Evolutionary conservation across 2,797 vertebrate species (phyloP).

Genomic region (Amazonetta brasiliensis): DNA sequence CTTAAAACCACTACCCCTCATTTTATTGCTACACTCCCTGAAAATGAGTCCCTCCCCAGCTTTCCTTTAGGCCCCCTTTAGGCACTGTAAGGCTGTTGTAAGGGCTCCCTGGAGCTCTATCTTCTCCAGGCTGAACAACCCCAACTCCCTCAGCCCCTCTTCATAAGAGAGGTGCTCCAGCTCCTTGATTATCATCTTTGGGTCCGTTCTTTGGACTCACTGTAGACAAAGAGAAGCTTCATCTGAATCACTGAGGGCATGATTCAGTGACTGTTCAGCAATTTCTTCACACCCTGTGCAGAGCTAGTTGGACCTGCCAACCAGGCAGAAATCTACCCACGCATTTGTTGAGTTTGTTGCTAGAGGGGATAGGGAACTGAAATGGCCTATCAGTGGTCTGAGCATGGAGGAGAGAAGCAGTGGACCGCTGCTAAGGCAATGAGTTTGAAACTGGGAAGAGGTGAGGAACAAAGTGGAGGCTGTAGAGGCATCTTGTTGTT

Average conservation of each 20-base stretch:
- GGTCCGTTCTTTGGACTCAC: no score
- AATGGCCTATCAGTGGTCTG: not conserved
- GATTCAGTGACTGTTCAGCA: not conserved
- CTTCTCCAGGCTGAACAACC: no score
- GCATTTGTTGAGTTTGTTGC: not conserved
- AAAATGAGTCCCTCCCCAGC: no score
- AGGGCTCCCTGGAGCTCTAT: no score
- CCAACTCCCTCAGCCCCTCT: no score
- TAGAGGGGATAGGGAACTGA: accelerated
- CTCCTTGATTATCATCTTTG: no score
- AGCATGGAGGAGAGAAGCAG: not conserved
- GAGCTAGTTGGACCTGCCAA: not conserved
- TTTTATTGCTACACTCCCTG: no score
- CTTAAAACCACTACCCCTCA: no score
- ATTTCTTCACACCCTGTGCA: not conserved
- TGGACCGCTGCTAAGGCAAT: not conserved
- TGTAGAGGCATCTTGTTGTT: not conserved
- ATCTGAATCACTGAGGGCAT: not conserved
- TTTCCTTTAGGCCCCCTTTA: no score
- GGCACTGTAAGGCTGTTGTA: no score
- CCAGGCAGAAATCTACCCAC: not conserved
- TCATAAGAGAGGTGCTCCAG: no score
- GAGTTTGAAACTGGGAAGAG: not conserved
- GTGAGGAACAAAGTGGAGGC: not conserved
- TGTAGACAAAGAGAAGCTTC: not conserved